Base-by-base conservation (phyloP, 2,888 invertebrate species). In the Oscheius sp. region DNA sequence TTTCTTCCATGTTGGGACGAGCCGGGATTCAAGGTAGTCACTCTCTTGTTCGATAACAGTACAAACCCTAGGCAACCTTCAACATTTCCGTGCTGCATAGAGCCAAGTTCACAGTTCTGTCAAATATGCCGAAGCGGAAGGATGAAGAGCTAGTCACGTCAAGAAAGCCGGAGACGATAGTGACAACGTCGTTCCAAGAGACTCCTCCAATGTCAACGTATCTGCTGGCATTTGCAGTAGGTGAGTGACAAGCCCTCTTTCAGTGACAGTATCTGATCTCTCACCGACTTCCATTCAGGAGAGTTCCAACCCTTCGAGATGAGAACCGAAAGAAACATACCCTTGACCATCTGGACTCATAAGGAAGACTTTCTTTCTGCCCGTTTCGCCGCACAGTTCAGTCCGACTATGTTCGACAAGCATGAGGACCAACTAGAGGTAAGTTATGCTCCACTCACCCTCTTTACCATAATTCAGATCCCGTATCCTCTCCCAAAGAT, bases 121-220 rank as follows among this genome's bases (percentile, higher is more conserved):
- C 79, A 10, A 82, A 82, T 47, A 82, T 82, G 82, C 79, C 79
- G 37, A n/a, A 37, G 3, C 63, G 63, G 53, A 68, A 60, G 51
- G 74, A 71, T 37, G 62, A 35, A 21, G 71, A 57, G 48, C 60
- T 58, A n/a, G 11, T 7, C 1, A 11, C 9, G 2, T 2, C 55
- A 35, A 32, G 68, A 33, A 42, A 70, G 50, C 58, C 48, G 2
- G 53, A 70, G 9, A 53, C 33, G 7, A 58, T 73, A 0, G 74
- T 72, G 11, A 76, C 70, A 21, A 84, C 86, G n/a, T 66, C 70
- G 3, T 90, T 88, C 82, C 73, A 87, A 13, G 81, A 82, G 51
- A 90, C 90, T 0, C 90, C 90, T 0, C 88, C 86, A 70, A 91
- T 91, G 90, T 89, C 90, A 0, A 88, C 90, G 3, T 91, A 90